These are phyloP conservation scores for Umimayanthus kanabou DNA, from an alignment of 92 coral and sea anemone genomes.

Conservation along the genomic window DNA sequence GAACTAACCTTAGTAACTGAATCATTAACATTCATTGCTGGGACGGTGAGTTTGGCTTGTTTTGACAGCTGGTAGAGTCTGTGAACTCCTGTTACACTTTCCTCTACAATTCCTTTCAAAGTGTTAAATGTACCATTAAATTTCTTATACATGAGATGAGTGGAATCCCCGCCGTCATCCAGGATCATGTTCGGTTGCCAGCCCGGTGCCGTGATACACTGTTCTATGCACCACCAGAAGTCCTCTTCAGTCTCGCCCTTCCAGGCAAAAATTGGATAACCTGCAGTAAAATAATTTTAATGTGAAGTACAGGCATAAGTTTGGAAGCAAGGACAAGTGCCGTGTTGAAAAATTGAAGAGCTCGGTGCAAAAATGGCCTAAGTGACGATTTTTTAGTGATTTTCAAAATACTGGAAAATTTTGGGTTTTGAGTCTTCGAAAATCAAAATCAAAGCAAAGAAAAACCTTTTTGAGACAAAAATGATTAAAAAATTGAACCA, in stretches of 20 bases:
- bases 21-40: slow-evolving; percentile 99
- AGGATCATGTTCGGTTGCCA: slow-evolving; percentile 98
- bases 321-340: neutral
- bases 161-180: slow-evolving; percentile 99
- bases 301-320: neutral
- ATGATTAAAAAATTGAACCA: no score
- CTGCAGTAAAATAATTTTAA: slow-evolving; percentile 56
- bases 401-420: no score
- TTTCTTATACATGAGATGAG: slow-evolving; percentile 98
- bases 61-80: slow-evolving; percentile 98
- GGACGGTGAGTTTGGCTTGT: slow-evolving; percentile 93
- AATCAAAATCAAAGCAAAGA: no score
- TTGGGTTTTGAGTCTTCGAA: no score
- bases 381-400: no score
- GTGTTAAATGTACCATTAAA: slow-evolving; percentile 97
- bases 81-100: slow-evolving; percentile 99
- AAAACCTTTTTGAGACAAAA: no score
- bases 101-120: slow-evolving; percentile 96
- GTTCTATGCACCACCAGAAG: slow-evolving; percentile 99
- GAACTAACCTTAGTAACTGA: slow-evolving; percentile 91
- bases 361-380: no score
- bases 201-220: slow-evolving; percentile 90
- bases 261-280: slow-evolving; percentile 97
- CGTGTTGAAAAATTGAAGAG: no score
- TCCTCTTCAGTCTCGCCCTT: slow-evolving; percentile 99